Evolutionary conservation across 2,797 vertebrate genomes (phyloP), one percentile per base, ranked within the genome.

Genomic region (Manis pentadactyla): DNA sequence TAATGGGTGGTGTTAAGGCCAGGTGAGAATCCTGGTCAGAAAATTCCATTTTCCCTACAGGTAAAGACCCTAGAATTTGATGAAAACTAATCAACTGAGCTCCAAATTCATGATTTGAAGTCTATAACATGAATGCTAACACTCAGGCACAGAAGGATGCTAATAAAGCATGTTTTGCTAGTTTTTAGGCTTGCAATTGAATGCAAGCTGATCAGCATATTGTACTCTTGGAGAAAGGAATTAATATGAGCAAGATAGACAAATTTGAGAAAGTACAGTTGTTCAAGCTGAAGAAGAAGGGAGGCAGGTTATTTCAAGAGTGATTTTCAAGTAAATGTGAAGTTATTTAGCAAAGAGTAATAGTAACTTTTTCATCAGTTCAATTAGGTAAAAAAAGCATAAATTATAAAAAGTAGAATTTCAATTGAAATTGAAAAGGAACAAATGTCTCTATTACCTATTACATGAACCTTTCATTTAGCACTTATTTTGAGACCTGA

Each of bases 381-480:
- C 51, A 49, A 7, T 57, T 61, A 42, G 31, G 31, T 64, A 71
- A 66, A 64, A 51, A 75, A 87, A 86, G 34, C 5, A 75, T 9
- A 90, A 90, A 85, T 82, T 13, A 71, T 78, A 57, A 95, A 63
- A 84, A 39, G 14, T 37, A 77, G 8, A 85, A 68, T 73, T 82
- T 77, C 37, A 64, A 19, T 57, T 71, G 73, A 46, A 46, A 46
- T 46, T 46, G 18, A 23, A 74, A 84, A 95, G 49, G 39, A 79
- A 93, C 8, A 39, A 64, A 51, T 71, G 18, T 39, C 19, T 82
- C 1, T 17, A 34, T 61, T 73, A 74, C 13, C 78, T 68, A 49
- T 85, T 18, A 19, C 2, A 13, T 39, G 1, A 49, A 17, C 10
- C 21, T 73, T 94, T 71, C 25, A 42, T 37, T 92, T 88, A 51